These are phyloP conservation scores for Torymus auratus DNA, from an alignment of 2,888 invertebrate species.

Conservation along the genomic window DNA sequence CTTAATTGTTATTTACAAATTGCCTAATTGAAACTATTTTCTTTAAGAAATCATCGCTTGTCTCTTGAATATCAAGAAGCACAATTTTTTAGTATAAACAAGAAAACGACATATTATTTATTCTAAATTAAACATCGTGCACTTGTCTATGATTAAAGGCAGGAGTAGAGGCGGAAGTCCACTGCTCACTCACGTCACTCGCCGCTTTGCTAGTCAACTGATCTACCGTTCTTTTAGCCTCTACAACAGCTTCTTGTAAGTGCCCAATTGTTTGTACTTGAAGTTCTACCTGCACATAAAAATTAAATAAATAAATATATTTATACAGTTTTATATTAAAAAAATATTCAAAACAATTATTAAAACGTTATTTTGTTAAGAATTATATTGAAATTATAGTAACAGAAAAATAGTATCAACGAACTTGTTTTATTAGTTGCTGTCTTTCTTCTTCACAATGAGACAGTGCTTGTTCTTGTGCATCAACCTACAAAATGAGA, in stretches of 20 bases:
- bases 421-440: slow-evolving; percentile 69
- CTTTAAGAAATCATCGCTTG: slow-evolving; percentile 12
- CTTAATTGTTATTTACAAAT: slow-evolving; percentile 41
- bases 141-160: slow-evolving; percentile 72
- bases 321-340: no score
- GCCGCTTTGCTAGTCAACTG: slow-evolving; percentile 70
- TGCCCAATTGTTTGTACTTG: slow-evolving; percentile 74
- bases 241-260: slow-evolving; percentile 72
- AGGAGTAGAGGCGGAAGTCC: slow-evolving; percentile 71
- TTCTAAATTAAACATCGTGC: slow-evolving; percentile 73
- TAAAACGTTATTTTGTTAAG: slow-evolving; percentile 6
- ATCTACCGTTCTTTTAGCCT: slow-evolving; percentile 72
- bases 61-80: slow-evolving; percentile 27
- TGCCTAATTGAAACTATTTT: slow-evolving; percentile 4
- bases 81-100: slow-evolving; percentile 25
- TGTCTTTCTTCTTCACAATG: slow-evolving; percentile 70
- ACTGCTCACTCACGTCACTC: slow-evolving; percentile 72
- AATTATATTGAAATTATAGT: slow-evolving; percentile 6
- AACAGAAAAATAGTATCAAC: slow-evolving; percentile 46
- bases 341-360: no score
- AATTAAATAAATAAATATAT: no score
- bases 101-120: slow-evolving; percentile 31
- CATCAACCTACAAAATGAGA: slow-evolving; percentile 64
- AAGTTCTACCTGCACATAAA: slow-evolving; percentile 67
- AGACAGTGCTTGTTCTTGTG: slow-evolving; percentile 65